Conservation (phyloP, 2,113 vertebrate genomes). For the Lichenostomus cassidix region DNA sequence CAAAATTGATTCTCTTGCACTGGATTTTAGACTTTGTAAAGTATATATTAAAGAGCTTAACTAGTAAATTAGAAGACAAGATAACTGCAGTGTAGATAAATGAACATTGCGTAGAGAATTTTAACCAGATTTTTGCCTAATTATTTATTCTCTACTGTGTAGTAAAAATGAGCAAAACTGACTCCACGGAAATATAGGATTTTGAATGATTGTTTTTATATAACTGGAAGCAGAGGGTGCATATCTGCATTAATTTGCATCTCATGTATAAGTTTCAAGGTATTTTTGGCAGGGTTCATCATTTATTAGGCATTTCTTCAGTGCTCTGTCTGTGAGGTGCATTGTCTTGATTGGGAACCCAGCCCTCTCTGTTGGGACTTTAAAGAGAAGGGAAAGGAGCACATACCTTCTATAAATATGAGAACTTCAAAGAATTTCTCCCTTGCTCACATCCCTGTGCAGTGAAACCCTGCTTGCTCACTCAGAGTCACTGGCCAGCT, state of each 20-base stretch:
- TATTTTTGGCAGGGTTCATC: not conserved
- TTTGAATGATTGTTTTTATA: not conserved
- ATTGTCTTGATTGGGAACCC: not conserved
- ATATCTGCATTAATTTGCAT: not conserved
- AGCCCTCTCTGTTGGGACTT: not conserved
- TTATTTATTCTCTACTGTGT: conserved; percentile 2
- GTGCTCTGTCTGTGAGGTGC: not conserved
- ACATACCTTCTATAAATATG: not conserved
- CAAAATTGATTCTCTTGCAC: conserved; percentile 32
- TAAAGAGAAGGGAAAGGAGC: not conserved
- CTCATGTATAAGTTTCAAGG: not conserved
- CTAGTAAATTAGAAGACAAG: conserved; percentile 40
- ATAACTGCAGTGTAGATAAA: conserved; percentile 34
- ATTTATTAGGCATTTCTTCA: not conserved
- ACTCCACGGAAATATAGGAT: not conserved
- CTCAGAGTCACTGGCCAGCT: not conserved
- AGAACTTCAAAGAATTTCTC: not conserved
- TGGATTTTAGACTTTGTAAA: conserved; percentile 34
- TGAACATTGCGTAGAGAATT: conserved; percentile 4
- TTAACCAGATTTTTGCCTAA: conserved; percentile 21
- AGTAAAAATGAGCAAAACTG: not conserved
- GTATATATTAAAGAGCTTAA: conserved; percentile 43
- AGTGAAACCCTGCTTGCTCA: not conserved
- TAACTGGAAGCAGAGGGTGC: not conserved
- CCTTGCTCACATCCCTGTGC: not conserved